Conservation (phyloP, 2,113 vertebrate genomes). For the Sphaerodactylus townsendi region DNA sequence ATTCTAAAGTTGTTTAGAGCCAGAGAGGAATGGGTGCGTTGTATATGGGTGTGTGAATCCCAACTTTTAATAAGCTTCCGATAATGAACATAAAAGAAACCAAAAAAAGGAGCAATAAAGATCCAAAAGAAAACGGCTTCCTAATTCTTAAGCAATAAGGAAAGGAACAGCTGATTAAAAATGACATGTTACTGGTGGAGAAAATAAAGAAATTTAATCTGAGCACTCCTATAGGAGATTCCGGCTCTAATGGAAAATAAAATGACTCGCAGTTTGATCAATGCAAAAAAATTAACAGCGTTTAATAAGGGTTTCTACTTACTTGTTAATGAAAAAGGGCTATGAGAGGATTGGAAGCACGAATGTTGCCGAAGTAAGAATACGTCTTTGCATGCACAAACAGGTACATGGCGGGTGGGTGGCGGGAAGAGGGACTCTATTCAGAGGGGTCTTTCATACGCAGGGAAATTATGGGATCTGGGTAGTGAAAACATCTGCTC, state of each 20-base stretch:
- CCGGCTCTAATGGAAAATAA: slow-evolving; percentile 74
- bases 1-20: slow-evolving; percentile 71
- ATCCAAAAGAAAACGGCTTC: slow-evolving; percentile 50
- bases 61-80: slow-evolving; percentile 71
- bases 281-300: slow-evolving; percentile 76
- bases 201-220: slow-evolving; percentile 68
- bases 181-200: slow-evolving; percentile 69
- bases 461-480: neutral
- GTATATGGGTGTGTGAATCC: slow-evolving; percentile 66
- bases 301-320: slow-evolving; percentile 74
- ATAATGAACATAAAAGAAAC: slow-evolving; percentile 54
- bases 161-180: slow-evolving; percentile 73
- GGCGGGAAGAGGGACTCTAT: neutral
- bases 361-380: slow-evolving; percentile 31
- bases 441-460: neutral
- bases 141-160: slow-evolving; percentile 70
- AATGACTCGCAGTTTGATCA: slow-evolving; percentile 75
- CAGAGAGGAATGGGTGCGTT: slow-evolving; percentile 67
- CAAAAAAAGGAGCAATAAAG: slow-evolving; percentile 62
- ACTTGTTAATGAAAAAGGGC: slow-evolving; percentile 55
- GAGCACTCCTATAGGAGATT: slow-evolving; percentile 71
- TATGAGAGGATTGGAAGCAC: slow-evolving; percentile 43
- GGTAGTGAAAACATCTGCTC: neutral
- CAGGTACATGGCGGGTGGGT: neutral
- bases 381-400: neutral